phyloP scores from a whole-genome alignment of 2,113 vertebrate genomes.

The Prolemur simus region DNA sequence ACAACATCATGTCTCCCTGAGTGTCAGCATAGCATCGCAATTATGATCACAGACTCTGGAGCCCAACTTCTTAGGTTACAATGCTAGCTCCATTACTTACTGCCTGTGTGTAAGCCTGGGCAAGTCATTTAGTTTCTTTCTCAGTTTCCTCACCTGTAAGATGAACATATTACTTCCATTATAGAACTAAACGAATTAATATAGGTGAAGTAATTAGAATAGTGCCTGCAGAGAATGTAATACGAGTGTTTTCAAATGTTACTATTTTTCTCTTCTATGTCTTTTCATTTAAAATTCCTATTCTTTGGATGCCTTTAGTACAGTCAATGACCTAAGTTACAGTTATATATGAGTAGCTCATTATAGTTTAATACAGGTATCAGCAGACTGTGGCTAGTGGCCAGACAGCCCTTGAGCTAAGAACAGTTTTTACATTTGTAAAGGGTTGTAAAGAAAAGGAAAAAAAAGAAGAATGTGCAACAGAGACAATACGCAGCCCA shows the following conservation, averaged over 20 bases:
- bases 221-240: neutral
- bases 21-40: neutral
- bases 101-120: neutral
- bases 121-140: neutral
- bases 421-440: neutral
- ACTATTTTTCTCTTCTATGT: neutral
- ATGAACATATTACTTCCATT: slow-evolving; percentile 18
- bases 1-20: neutral
- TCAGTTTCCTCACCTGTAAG: neutral
- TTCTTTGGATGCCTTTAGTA: neutral
- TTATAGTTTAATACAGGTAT: neutral
- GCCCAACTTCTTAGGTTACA: neutral
- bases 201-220: neutral
- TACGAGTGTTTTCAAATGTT: neutral
- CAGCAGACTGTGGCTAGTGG: neutral
- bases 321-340: neutral
- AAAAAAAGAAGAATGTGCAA: neutral
- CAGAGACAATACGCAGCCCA: neutral
- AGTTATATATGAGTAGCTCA: neutral
- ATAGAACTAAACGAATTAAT: neutral
- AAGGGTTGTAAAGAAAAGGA: neutral
- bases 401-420: neutral
- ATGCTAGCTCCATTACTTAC: neutral
- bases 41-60: neutral
- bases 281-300: neutral